A percentile compares a stretch with the other conserved stretches of the same genome.
These are phyloP conservation scores for Gambusia affinis DNA, from an alignment of 2,113 vertebrate genomes.

Conservation along the genomic window DNA sequence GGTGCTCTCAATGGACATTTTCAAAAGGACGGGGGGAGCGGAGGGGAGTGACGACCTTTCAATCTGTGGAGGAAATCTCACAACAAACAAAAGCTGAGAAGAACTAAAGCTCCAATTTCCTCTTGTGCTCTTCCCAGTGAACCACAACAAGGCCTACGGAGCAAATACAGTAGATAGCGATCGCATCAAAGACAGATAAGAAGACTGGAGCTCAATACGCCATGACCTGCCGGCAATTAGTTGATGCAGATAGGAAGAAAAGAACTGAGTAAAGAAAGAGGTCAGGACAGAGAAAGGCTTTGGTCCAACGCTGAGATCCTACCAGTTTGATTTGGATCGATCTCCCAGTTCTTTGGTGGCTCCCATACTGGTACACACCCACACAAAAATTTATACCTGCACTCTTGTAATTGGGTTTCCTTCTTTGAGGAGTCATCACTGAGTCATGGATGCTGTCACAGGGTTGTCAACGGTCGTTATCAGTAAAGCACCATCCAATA, in stretches of 20 bases:
- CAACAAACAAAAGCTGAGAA: conserved; percentile 21
- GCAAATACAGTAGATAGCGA: background rate
- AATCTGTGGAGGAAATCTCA: conserved; percentile 23
- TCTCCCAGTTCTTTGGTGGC: conserved; percentile 43
- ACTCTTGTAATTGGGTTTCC: conserved; percentile 68
- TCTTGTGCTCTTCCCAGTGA: conserved; percentile 41
- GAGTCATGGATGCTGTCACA: conserved; percentile 27
- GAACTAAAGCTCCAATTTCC: conserved; percentile 28
- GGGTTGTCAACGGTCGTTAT: conserved; percentile 24
- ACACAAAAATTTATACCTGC: conserved; percentile 70
- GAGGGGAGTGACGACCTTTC: conserved; percentile 19
- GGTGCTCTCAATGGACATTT: conserved; percentile 23
- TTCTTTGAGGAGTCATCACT: conserved; percentile 26
- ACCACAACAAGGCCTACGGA: conserved; percentile 3
- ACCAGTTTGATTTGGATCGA: conserved; percentile 65
- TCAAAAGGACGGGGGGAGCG: conserved; percentile 8
- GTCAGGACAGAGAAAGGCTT: conserved; percentile 23
- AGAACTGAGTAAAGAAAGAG: conserved; percentile 14
- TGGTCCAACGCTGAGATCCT: conserved; percentile 39
- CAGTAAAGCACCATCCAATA: conserved; percentile 14
- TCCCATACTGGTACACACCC: conserved; percentile 68
- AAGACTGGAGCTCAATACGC: conserved; percentile 13
- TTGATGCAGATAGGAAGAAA: conserved; percentile 42
- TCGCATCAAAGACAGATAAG: conserved; percentile 18
- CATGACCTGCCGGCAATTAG: conserved; percentile 63